These are phyloP conservation scores for Myodes glareolus DNA, from an alignment of 2,113 vertebrate genomes.

Conservation along the genomic window DNA sequence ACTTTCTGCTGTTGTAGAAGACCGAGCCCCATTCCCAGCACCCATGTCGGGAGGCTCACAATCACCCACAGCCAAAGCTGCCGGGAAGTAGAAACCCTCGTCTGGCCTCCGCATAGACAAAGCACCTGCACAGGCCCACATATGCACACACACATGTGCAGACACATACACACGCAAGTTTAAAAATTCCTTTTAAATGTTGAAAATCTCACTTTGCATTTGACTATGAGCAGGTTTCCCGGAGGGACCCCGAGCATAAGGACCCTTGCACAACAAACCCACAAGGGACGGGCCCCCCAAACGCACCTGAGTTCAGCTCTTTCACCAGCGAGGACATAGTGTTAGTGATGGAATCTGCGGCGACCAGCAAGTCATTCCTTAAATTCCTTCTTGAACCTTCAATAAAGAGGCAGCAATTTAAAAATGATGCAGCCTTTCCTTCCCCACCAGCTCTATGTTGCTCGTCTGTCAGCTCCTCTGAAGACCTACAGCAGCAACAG, in stretches of 20 bases:
- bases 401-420: conserved; percentile 71
- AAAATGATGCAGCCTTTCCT: conserved; percentile 58
- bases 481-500: background rate
- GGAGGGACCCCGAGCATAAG: background rate
- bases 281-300: background rate
- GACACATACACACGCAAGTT: background rate
- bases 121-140: background rate
- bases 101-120: background rate
- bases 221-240: background rate
- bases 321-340: conserved; percentile 99
- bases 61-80: background rate
- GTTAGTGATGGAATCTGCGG: conserved; percentile 99
- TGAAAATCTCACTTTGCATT: background rate
- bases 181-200: background rate
- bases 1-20: background rate
- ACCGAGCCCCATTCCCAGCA: background rate
- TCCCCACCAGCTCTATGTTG: background rate
- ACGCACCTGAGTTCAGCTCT: conserved; percentile 97
- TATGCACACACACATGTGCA: background rate
- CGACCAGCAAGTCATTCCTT: conserved; percentile 96
- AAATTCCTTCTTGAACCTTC: conserved; percentile 97
- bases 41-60: background rate
- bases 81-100: background rate
- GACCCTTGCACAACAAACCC: background rate
- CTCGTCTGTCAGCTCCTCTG: background rate